phyloP scores from a whole-genome alignment of 37 sponge, comb jelly and placozoan genomes.

The Haliclona indistincta region DNA sequence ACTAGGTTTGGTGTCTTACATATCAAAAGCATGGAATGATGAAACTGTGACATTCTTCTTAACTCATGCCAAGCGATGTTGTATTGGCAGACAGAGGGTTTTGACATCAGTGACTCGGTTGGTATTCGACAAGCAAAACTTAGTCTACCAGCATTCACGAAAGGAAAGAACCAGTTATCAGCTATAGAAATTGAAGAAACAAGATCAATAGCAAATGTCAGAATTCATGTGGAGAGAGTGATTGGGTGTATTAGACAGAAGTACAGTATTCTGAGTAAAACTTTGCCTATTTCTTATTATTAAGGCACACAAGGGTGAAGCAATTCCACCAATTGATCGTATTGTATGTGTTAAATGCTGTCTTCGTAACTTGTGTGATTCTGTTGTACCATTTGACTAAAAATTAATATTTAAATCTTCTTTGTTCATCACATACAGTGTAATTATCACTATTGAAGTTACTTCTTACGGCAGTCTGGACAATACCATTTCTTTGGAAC shows the following conservation, averaged over 20 bases:
- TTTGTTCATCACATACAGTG: too few species aligned
- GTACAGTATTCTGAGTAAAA: constrained; percentile 31
- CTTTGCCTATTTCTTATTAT: constrained; percentile 1
- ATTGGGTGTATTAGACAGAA: constrained; percentile 3
- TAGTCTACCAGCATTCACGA: constrained; percentile 4
- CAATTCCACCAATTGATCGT: too few species aligned
- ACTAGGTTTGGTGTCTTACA: constrained; percentile 56
- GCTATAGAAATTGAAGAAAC: constrained; percentile 25
- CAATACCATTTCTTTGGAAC: constrained; percentile 47
- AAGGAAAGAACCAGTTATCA: constrained; percentile 45
- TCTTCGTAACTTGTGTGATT: too few species aligned
- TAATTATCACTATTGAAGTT: too few species aligned
- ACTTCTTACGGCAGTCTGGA: constrained; percentile 49
- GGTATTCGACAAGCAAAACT: constrained; percentile 11
- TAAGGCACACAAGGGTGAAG: too few species aligned
- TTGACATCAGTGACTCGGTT: constrained; percentile 14
- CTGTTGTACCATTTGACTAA: too few species aligned
- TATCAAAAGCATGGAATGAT: constrained; percentile 69
- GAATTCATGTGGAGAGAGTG: constrained; percentile 62
- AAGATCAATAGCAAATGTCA: constrained; percentile 27
- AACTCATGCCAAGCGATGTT: constrained; percentile 61
- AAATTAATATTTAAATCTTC: too few species aligned
- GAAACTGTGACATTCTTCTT: constrained; percentile 51
- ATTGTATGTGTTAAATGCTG: too few species aligned
- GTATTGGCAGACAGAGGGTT: constrained; percentile 31